Evolutionary conservation across 2,113 vertebrate genomes (phyloP).

Genomic region (Pelusios castaneus): DNA sequence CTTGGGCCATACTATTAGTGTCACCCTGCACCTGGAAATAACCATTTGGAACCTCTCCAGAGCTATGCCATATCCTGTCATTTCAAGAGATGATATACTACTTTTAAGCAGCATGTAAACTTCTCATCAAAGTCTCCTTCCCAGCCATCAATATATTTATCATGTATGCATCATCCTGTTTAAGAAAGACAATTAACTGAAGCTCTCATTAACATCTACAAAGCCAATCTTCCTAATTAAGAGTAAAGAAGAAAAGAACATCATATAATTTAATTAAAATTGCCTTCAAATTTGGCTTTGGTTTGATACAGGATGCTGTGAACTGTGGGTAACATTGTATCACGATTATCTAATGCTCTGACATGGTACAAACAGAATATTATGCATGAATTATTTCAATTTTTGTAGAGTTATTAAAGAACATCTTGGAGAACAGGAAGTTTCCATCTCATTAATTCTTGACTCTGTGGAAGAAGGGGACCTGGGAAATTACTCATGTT

Average conservation of each 20-base stretch:
- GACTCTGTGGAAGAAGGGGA: slow-evolving; percentile 94
- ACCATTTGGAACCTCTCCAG: neutral
- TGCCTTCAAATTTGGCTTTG: slow-evolving; percentile 58
- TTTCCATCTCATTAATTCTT: slow-evolving; percentile 95
- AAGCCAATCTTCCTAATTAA: slow-evolving; percentile 71
- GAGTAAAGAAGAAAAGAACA: slow-evolving; percentile 65
- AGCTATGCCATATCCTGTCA: slow-evolving; percentile 8
- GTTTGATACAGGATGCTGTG: slow-evolving; percentile 36
- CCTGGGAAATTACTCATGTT: slow-evolving; percentile 97
- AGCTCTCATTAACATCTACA: slow-evolving; percentile 72
- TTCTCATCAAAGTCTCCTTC: slow-evolving; percentile 59
- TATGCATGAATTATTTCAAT: slow-evolving; percentile 21
- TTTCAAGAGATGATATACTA: slow-evolving; percentile 2
- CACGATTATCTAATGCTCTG: slow-evolving; percentile 33
- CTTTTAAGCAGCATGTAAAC: slow-evolving; percentile 24
- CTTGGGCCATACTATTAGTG: neutral
- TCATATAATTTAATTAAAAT: slow-evolving; percentile 74
- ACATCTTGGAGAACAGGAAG: slow-evolving; percentile 97
- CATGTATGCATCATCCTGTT: slow-evolving; percentile 54
- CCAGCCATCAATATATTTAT: slow-evolving; percentile 33
- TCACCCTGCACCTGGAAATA: neutral
- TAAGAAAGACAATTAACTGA: slow-evolving; percentile 71
- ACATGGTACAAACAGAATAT: slow-evolving; percentile 8
- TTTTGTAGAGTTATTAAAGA: slow-evolving; percentile 90
- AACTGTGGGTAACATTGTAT: slow-evolving; percentile 16